These are phyloP conservation scores for Xyliphius kryptos DNA, from an alignment of 2,113 vertebrate genomes.

Conservation along the genomic window DNA sequence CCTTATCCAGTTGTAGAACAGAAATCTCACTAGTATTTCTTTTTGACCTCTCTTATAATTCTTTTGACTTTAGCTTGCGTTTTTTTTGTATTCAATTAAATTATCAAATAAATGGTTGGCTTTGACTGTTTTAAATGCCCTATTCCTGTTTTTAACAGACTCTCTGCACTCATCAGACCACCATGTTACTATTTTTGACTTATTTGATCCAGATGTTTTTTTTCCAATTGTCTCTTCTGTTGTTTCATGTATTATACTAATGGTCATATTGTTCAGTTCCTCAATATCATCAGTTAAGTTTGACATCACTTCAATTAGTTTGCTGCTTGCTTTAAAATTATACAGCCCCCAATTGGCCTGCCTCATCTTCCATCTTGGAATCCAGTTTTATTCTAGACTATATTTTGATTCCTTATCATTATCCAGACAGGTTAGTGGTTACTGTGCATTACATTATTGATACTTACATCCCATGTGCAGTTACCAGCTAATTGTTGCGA, in stretches of 20 bases:
- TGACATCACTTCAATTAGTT: neutral
- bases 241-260: neutral
- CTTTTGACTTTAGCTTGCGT: constrained; percentile 3
- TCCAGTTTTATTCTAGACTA: neutral
- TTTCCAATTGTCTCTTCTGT: neutral
- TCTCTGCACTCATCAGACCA: constrained; percentile 2
- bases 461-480: neutral
- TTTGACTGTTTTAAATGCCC: constrained; percentile 2
- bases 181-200: constrained; percentile 5
- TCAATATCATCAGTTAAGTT: neutral
- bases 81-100: constrained; percentile 4
- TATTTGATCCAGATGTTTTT: neutral
- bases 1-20: too few relatives aligned
- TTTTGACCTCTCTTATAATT: constrained; percentile 9
- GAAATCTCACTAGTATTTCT: too few relatives aligned
- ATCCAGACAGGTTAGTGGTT: neutral
- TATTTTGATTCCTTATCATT: neutral
- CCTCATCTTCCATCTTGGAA: neutral
- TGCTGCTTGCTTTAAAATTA: neutral
- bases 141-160: neutral
- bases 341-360: neutral
- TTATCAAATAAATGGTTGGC: neutral
- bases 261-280: neutral
- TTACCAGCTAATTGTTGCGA: neutral
- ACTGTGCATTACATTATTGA: neutral